These are phyloP conservation scores for Lepus oiostolus DNA, from an alignment of 2,797 vertebrate species.

Conservation along the genomic window DNA sequence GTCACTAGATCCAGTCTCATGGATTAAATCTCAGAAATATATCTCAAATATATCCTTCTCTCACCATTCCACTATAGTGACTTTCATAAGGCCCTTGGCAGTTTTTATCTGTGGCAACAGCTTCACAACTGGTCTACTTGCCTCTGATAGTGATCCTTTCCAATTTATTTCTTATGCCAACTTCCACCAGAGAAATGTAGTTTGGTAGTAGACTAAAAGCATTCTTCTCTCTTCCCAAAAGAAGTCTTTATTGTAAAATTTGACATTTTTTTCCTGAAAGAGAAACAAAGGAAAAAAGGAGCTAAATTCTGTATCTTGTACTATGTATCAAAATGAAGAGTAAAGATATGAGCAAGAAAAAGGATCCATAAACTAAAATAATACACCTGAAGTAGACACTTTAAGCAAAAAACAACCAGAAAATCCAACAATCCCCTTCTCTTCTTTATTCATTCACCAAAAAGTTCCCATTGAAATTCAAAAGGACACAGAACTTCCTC, in stretches of 20 bases:
- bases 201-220: constrained; percentile 9
- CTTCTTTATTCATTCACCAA: background rate
- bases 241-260: background rate
- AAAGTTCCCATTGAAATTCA: background rate
- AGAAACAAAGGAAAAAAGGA: background rate
- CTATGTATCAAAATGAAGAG: background rate
- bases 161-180: background rate
- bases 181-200: background rate
- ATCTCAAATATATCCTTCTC: background rate
- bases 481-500: background rate
- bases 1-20: background rate
- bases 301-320: constrained; percentile 11
- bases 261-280: constrained; percentile 32
- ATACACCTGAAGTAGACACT: background rate
- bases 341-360: background rate
- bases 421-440: background rate
- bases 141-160: background rate
- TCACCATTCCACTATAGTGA: background rate
- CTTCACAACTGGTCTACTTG: background rate
- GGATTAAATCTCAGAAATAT: background rate
- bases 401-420: background rate
- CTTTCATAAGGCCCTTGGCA: background rate
- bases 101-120: background rate
- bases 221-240: constrained; percentile 9
- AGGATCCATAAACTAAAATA: background rate